Evolutionary conservation across 2,888 invertebrate genomes (phyloP).

Genomic region (Harpalus rufipes): DNA sequence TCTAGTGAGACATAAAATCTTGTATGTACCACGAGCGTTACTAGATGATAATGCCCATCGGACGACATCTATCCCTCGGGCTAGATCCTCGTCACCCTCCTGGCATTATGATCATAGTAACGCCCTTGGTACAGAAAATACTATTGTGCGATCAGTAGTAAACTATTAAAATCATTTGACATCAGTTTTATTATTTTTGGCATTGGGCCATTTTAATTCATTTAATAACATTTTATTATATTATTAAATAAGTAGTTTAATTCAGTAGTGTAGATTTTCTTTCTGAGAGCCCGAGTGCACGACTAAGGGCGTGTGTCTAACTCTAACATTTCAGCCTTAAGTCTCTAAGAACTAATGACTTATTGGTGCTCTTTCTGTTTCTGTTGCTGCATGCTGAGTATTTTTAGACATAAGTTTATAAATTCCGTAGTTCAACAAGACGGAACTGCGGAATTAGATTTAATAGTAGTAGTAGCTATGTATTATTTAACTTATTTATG

Average conservation of each 20-base stretch:
- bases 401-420: slow-evolving; percentile 19
- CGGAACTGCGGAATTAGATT: slow-evolving; percentile 26
- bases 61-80: too few relatives aligned
- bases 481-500: neutral
- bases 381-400: slow-evolving; percentile 47
- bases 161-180: too few relatives aligned
- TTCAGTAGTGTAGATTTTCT: slow-evolving; percentile 10
- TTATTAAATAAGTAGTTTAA: neutral
- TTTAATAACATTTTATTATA: neutral
- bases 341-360: slow-evolving; percentile 51
- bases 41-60: too few relatives aligned
- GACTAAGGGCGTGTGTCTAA: slow-evolving; percentile 25
- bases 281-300: slow-evolving; percentile 25
- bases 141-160: too few relatives aligned
- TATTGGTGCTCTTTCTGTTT: slow-evolving; percentile 32
- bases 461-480: slow-evolving; percentile 2
- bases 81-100: too few relatives aligned
- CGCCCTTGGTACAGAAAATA: too few relatives aligned
- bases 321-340: slow-evolving; percentile 31
- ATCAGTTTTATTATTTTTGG: too few relatives aligned
- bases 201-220: neutral
- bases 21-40: too few relatives aligned
- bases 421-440: slow-evolving; percentile 2
- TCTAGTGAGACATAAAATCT: too few relatives aligned
- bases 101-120: too few relatives aligned